phyloP scores from a whole-genome alignment of 2,113 vertebrate species.

The Thalassoma bifasciatum region DNA sequence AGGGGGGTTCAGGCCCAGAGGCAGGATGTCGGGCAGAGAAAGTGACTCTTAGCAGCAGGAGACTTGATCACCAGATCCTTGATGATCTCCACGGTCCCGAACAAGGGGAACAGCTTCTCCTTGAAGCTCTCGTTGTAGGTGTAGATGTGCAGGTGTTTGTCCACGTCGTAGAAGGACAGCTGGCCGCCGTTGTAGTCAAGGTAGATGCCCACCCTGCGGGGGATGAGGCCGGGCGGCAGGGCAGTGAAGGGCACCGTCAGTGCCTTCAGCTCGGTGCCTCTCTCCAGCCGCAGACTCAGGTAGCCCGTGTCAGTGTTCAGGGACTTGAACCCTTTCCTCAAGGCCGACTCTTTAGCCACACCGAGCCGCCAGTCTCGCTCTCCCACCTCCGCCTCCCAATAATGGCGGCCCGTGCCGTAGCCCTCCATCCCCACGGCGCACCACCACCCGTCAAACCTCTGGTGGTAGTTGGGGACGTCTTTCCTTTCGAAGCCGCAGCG shows the following conservation, averaged over 20 bases:
- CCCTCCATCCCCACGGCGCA: slow-evolving; percentile 83
- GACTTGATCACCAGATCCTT: slow-evolving; percentile 83
- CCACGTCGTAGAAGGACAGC: slow-evolving; percentile 85
- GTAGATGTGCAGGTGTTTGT: slow-evolving; percentile 81
- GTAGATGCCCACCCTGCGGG: slow-evolving; percentile 81
- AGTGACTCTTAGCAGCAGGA: slow-evolving; percentile 64
- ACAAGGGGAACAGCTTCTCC: slow-evolving; percentile 83
- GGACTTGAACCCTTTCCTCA: slow-evolving; percentile 88
- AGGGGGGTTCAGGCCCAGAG: slow-evolving; percentile 74
- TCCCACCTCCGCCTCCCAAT: slow-evolving; percentile 88
- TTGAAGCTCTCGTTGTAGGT: slow-evolving; percentile 82
- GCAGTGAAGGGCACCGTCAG: slow-evolving; percentile 83
- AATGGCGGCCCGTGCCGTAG: slow-evolving; percentile 80
- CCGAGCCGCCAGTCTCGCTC: slow-evolving; percentile 95
- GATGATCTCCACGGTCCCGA: slow-evolving; percentile 83
- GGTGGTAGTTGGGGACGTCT: slow-evolving; percentile 82
- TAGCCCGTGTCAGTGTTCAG: slow-evolving; percentile 84
- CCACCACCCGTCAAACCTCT: slow-evolving; percentile 83
- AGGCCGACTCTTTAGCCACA: slow-evolving; percentile 87
- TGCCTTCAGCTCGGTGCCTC: slow-evolving; percentile 84
- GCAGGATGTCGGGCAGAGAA: slow-evolving; percentile 76
- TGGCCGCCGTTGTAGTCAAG: slow-evolving; percentile 81
- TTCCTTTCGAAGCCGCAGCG: slow-evolving; percentile 88
- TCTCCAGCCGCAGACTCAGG: slow-evolving; percentile 83
- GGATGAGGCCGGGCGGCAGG: slow-evolving; percentile 77